Conservation (phyloP, 2,797 vertebrate species). For the Siniperca scherzeri region DNA sequence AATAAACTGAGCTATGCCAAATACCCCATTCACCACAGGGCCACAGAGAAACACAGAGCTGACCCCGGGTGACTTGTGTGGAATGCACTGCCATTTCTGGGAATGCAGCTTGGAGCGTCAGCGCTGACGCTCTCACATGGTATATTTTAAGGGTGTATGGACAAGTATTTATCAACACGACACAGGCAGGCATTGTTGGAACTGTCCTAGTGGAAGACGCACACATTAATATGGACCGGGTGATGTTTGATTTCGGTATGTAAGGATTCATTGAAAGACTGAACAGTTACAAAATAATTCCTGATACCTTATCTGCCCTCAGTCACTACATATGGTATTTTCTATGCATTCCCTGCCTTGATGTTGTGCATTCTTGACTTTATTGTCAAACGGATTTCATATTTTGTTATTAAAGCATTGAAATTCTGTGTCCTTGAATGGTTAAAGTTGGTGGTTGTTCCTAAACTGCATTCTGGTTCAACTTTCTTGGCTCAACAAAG, state of each 20-base stretch:
- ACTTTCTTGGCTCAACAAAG: constrained; percentile 47
- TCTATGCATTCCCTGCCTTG: neutral
- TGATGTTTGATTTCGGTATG: constrained; percentile 12
- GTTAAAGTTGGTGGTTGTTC: constrained; percentile 38
- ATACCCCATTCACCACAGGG: constrained; percentile 8
- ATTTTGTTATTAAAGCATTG: neutral
- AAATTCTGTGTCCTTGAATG: constrained; percentile 24
- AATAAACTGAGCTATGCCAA: constrained; percentile 10
- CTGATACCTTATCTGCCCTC: neutral
- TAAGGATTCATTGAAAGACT: neutral
- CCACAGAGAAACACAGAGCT: neutral
- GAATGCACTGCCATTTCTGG: constrained; percentile 52
- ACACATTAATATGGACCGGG: too few relatives aligned
- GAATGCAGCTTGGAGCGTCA: constrained; percentile 61
- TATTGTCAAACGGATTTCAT: neutral
- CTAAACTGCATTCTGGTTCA: constrained; percentile 16
- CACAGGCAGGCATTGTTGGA: constrained; percentile 57
- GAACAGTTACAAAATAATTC: neutral
- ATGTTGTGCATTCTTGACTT: constrained; percentile 15
- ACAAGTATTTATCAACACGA: constrained; percentile 23
- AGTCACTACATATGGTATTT: neutral
- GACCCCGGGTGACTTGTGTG: constrained; percentile 43
- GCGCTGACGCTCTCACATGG: constrained; percentile 45
- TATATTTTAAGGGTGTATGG: constrained; percentile 15
- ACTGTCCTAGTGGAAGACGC: neutral